Evolutionary conservation across 2,888 invertebrate species (phyloP).

Genomic region (Steinernema hermaphroditum): DNA sequence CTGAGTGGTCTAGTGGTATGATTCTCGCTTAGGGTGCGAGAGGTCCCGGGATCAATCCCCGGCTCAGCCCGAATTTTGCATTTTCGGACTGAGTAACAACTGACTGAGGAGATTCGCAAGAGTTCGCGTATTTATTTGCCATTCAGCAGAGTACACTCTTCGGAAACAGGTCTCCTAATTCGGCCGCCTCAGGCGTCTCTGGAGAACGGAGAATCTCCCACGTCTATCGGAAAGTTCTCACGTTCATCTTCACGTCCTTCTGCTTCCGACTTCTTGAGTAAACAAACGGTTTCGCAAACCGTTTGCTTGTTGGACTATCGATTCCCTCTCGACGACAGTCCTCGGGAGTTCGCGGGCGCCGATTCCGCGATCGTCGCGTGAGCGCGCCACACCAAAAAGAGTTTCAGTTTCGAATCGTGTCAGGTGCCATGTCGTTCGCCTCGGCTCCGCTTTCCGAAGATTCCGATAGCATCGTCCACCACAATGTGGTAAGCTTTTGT

Average conservation of each 20-base stretch:
- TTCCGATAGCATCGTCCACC: neutral
- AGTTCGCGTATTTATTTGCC: neutral
- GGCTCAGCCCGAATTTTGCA: constrained; percentile 49
- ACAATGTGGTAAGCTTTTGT: neutral
- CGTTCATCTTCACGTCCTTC: neutral
- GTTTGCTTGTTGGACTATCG: too few relatives aligned
- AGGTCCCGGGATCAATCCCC: constrained; percentile 57
- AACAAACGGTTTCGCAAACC: neutral
- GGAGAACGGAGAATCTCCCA: neutral
- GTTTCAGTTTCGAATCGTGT: neutral
- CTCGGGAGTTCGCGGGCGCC: neutral
- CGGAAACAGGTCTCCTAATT: constrained; percentile 11
- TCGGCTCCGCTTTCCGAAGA: neutral
- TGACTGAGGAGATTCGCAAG: neutral
- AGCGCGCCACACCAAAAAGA: too few relatives aligned
- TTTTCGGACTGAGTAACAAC: neutral
- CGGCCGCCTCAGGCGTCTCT: neutral
- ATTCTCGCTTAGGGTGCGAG: too few relatives aligned
- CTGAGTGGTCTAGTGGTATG: too few relatives aligned
- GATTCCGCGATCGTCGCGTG: too few relatives aligned
- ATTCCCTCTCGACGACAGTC: too few relatives aligned
- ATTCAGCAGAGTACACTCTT: neutral
- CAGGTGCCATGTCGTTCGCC: neutral
- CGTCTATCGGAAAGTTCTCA: neutral
- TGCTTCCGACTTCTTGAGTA: neutral